Percentiles rank a stretch among this genome's conserved stretches.
phyloP scores from a whole-genome alignment of 2,797 vertebrate genomes.

The Kryptolebias ocellatus region DNA sequence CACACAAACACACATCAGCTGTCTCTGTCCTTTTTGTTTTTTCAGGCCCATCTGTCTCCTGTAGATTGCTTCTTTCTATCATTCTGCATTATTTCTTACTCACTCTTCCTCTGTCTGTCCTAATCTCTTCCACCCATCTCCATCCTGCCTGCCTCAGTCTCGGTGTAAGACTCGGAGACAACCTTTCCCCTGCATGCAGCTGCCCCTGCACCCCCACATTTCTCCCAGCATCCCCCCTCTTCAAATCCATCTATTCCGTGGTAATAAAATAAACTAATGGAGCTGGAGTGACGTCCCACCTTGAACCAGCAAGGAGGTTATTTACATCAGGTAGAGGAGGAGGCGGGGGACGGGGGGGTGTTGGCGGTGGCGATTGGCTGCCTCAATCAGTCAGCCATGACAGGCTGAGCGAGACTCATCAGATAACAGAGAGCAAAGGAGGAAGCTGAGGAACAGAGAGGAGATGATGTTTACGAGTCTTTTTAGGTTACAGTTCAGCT shows the following conservation, averaged over 20 bases:
- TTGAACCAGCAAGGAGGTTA: constrained; percentile 78
- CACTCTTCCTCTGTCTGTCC: constrained; percentile 41
- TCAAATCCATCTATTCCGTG: constrained; percentile 40
- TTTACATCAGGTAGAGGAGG: constrained; percentile 71
- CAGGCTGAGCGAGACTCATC: constrained; percentile 50
- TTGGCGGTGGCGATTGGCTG: constrained; percentile 52
- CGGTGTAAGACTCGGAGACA: neutral
- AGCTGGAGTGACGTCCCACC: constrained; percentile 72
- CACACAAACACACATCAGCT: constrained; percentile 23
- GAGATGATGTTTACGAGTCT: constrained; percentile 18
- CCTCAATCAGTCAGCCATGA: constrained; percentile 72
- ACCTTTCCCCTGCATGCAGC: constrained; percentile 2
- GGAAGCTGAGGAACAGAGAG: constrained; percentile 14
- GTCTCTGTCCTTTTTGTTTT: constrained; percentile 10
- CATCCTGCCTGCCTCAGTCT: constrained; percentile 34
- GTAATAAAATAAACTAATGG: constrained; percentile 82
- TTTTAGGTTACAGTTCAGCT: constrained; percentile 5
- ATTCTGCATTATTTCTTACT: constrained; percentile 52
- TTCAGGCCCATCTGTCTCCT: constrained; percentile 30
- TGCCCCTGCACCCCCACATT: neutral
- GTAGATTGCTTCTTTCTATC: constrained; percentile 61
- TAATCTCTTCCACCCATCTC: constrained; percentile 58
- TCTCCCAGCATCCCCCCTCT: constrained; percentile 3
- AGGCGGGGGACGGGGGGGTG: neutral
- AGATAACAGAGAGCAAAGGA: constrained; percentile 41